Evolutionary conservation across 1,140 invertebrate species (phyloP).

Genomic region (Drosophila erecta): DNA sequence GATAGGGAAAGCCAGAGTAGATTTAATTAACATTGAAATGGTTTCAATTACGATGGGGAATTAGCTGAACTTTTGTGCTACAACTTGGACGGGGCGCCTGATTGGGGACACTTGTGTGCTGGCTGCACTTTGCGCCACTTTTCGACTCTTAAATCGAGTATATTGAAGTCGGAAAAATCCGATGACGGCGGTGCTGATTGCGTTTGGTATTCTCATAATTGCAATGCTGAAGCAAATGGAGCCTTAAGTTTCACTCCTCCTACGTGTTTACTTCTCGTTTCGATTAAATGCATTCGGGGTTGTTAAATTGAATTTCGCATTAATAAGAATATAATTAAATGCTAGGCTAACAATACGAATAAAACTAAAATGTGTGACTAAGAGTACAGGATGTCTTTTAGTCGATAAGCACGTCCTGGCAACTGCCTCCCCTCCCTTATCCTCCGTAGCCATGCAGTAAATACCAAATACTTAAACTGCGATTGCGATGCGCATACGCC

Average conservation of each 20-base stretch:
- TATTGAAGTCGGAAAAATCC: slow-evolving; percentile 14
- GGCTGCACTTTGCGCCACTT: slow-evolving; percentile 25
- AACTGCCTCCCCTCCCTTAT: neutral
- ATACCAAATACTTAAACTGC: slow-evolving; percentile 77
- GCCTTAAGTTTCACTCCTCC: slow-evolving; percentile 23
- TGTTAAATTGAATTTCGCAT: no score
- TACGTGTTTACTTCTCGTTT: slow-evolving; percentile 15
- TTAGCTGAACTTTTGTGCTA: slow-evolving; percentile 37
- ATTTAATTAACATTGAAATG: slow-evolving; percentile 66
- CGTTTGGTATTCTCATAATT: slow-evolving; percentile 69
- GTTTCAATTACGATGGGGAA: slow-evolving; percentile 53
- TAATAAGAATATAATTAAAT: no score
- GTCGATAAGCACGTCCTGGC: neutral
- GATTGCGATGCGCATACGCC: slow-evolving; percentile 62
- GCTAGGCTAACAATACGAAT: no score
- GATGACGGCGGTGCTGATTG: slow-evolving; percentile 27
- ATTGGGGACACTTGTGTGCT: slow-evolving; percentile 32
- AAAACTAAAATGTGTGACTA: no score
- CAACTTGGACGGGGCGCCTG: slow-evolving; percentile 21
- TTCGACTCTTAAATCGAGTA: slow-evolving; percentile 19
- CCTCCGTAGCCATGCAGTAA: slow-evolving; percentile 46
- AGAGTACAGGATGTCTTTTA: neutral
- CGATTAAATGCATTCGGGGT: no score
- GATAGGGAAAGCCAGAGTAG: slow-evolving; percentile 19
- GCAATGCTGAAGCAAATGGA: slow-evolving; percentile 58